phyloP scores from a whole-genome alignment of 1,140 invertebrate genomes.

The Trichomalopsis sarcophagae region DNA sequence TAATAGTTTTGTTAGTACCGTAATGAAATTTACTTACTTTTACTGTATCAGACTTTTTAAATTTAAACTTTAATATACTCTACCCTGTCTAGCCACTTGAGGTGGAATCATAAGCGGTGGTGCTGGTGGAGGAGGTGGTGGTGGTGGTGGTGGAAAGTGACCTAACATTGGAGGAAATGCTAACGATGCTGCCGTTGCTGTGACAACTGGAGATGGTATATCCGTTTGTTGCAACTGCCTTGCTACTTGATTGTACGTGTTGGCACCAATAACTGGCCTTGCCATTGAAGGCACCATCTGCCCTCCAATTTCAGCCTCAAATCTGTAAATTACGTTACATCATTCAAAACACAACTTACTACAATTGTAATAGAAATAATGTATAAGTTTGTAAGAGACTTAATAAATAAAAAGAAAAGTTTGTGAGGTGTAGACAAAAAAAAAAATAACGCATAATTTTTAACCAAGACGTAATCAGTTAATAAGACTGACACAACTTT shows the following conservation, averaged over 20 bases:
- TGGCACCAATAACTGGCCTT: conserved; percentile 80
- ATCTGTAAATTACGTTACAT: conserved; percentile 74
- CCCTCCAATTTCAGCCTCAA: conserved; percentile 90
- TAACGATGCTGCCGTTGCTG: conserved; percentile 66
- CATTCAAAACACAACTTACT: neutral
- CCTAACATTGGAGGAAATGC: conserved; percentile 67
- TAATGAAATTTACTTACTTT: conserved; percentile 8
- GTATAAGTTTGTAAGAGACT: no score
- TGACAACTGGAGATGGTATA: conserved; percentile 68
- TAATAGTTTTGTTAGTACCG: conserved; percentile 39
- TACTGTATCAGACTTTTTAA: conserved; percentile 38
- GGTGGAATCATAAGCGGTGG: conserved; percentile 77
- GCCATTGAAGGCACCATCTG: conserved; percentile 75
- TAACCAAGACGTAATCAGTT: neutral
- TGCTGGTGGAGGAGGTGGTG: conserved; percentile 77
- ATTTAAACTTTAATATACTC: conserved; percentile 40
- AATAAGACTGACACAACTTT: neutral
- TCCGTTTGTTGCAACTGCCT: conserved; percentile 79
- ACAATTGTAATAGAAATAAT: neutral
- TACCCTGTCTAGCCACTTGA: conserved; percentile 75
- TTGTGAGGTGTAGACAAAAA: neutral
- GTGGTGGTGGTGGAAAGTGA: conserved; percentile 75
- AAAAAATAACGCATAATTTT: no score
- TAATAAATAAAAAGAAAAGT: neutral
- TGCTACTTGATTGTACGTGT: conserved; percentile 81